These are phyloP conservation scores for Idris sp. DNA, from an alignment of 1,140 invertebrate species.

Conservation along the genomic window DNA sequence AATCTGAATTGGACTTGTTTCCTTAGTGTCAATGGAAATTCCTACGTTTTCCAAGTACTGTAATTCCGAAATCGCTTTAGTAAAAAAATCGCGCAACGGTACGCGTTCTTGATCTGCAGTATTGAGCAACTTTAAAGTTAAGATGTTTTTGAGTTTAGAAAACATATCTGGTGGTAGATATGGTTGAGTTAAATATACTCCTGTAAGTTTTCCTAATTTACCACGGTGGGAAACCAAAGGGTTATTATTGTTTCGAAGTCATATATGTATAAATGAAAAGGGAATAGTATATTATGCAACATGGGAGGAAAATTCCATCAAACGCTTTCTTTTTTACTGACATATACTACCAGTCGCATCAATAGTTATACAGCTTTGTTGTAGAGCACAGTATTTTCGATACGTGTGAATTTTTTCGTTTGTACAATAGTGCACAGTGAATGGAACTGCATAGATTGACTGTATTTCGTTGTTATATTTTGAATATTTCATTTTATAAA, in stretches of 20 bases:
- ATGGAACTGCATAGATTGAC: too few species aligned
- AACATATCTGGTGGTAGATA: constrained; percentile 18
- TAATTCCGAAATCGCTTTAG: constrained; percentile 2
- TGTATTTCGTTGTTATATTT: too few species aligned
- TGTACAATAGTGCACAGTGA: too few species aligned
- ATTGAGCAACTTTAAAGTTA: constrained; percentile 6
- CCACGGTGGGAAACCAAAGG: constrained; percentile 12
- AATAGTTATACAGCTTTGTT: too few species aligned
- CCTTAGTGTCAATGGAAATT: constrained; percentile 18
- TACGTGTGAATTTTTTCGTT: too few species aligned
- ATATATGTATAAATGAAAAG: constrained; percentile 8
- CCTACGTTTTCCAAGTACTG: constrained; percentile 20
- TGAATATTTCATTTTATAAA: too few species aligned
- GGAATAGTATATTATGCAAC: not conserved
- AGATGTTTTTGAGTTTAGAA: constrained; percentile 26
- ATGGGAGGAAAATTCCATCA: too few species aligned
- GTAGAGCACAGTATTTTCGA: too few species aligned
- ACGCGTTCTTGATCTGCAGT: constrained; percentile 3
- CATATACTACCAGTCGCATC: too few species aligned
- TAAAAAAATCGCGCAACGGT: constrained; percentile 14
- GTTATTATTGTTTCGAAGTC: constrained; percentile 23
- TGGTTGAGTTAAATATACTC: constrained; percentile 14
- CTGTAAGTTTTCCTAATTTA: constrained; percentile 5
- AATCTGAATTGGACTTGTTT: constrained; percentile 3
- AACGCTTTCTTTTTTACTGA: too few species aligned